Evolutionary conservation across 35 echinoderm and acorn worm genomes (phyloP).

Genomic region (Chiridota heheva): DNA sequence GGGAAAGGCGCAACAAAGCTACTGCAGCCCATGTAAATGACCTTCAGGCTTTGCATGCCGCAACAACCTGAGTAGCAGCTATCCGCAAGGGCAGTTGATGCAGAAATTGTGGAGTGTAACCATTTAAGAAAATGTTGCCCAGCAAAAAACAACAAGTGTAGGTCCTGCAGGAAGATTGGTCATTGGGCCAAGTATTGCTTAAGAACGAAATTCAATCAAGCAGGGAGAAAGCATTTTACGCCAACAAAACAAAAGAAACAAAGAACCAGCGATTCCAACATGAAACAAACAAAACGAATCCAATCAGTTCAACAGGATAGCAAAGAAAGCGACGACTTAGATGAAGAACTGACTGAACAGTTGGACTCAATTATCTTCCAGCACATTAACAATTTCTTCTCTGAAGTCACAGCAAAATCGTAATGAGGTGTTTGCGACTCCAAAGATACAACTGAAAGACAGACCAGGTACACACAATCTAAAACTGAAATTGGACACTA

Average conservation of each 20-base stretch:
- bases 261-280: background rate
- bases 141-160: background rate
- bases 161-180: background rate
- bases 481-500: constrained; percentile 18
- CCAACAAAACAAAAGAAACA: background rate
- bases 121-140: constrained; percentile 14
- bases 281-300: background rate
- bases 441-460: constrained; percentile 1
- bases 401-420: background rate
- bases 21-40: constrained; percentile 28
- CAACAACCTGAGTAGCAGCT: background rate
- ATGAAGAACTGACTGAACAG: background rate
- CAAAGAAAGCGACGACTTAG: background rate
- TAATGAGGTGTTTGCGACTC: constrained; percentile 2
- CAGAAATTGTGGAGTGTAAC: constrained; percentile 34
- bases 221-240: no score
- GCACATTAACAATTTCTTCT: background rate
- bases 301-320: constrained; percentile 1
- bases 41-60: constrained; percentile 9
- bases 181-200: constrained; percentile 21
- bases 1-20: constrained; percentile 31
- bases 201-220: constrained; percentile 1
- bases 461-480: background rate
- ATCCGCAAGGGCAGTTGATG: constrained; percentile 1
- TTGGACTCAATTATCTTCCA: constrained; percentile 9